Base-by-base conservation (phyloP, 2,888 invertebrate genomes). In the Pollenia amentaria region DNA sequence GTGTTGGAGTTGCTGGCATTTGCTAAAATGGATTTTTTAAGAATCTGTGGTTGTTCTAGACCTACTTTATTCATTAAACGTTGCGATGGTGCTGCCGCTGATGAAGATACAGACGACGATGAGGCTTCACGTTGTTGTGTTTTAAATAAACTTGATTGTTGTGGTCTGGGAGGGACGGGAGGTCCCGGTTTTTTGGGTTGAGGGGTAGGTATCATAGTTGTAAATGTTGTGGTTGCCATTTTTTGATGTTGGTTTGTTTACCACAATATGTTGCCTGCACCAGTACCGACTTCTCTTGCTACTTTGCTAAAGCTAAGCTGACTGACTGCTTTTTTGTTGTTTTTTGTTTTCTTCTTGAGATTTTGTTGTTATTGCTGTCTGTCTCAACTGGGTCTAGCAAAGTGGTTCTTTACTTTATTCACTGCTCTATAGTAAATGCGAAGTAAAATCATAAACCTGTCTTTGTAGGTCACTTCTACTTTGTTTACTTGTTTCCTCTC, bases 101-200 rank as follows among this genome's bases (percentile, higher is more conserved):
- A 70, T 55, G 70, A 12, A 14, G 64, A 64, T 16, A 62, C 14
- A 42, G 42, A 67, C 42, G 67, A 67, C 51, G 75, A 69, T 44
- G 83, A 83, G 67, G 90, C 82, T 65, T 88, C 88, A 88, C 89
- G 89, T 87, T 88, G 90, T 77, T 88, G 90, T 77, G 95, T 94
- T 93, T 96, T 96, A 86, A 96, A 96, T 88, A 96, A 94, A 79
- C 96, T 95, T 91, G 96, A 95, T 92, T 89, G 89, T 65, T 96
- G 96, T 81, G 97, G 97, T 90, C 97, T 94, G 89, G 97, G 97
- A 82, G 97, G 97, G 89, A 97, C 97, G 90, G 97, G 97, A 89
- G 97, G 97, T 87, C 95, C 95, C 89, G 95, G 93, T 92, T 94
- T 95, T 89, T 94, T 94, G 83, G 86, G 62, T 64, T 90, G 69